Percentiles rank a stretch among this genome's conserved stretches.
Evolutionary conservation across 2,888 invertebrate species (phyloP).

Genomic region (Iselma pallidipennis): DNA sequence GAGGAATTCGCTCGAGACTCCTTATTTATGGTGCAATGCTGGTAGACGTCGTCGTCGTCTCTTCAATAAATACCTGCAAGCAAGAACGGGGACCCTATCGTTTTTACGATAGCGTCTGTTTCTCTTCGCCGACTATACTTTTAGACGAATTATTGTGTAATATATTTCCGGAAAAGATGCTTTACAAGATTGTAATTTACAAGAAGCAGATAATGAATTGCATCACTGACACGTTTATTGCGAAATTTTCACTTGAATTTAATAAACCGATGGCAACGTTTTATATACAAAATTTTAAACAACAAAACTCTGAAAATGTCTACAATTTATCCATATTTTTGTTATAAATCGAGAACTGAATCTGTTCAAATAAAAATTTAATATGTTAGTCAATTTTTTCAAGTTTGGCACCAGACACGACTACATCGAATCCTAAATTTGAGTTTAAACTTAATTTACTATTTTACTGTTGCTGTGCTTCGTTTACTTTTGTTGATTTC

Average conservation of each 20-base stretch:
- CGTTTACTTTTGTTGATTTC: neutral
- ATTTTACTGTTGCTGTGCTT: neutral
- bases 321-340: too few species aligned
- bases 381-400: neutral
- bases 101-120: slow-evolving; percentile 21
- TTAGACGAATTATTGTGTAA: slow-evolving; percentile 27
- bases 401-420: neutral
- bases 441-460: neutral
- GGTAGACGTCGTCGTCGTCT: slow-evolving; percentile 6
- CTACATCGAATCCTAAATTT: neutral
- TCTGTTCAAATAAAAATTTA: neutral
- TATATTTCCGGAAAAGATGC: slow-evolving; percentile 24
- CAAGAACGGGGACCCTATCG: slow-evolving; percentile 9
- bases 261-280: neutral
- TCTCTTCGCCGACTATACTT: slow-evolving; percentile 9
- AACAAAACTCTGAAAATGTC: too few species aligned
- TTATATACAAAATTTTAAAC: too few species aligned
- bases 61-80: slow-evolving; percentile 25
- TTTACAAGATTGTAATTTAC: slow-evolving; percentile 22
- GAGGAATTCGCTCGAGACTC: slow-evolving; percentile 16
- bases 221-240: slow-evolving; percentile 13
- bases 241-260: neutral
- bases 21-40: slow-evolving; percentile 28
- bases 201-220: slow-evolving; percentile 16
- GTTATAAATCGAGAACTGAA: too few species aligned